These are phyloP conservation scores for Chirona hameri DNA, from an alignment of 2,888 invertebrate genomes.

Conservation along the genomic window DNA sequence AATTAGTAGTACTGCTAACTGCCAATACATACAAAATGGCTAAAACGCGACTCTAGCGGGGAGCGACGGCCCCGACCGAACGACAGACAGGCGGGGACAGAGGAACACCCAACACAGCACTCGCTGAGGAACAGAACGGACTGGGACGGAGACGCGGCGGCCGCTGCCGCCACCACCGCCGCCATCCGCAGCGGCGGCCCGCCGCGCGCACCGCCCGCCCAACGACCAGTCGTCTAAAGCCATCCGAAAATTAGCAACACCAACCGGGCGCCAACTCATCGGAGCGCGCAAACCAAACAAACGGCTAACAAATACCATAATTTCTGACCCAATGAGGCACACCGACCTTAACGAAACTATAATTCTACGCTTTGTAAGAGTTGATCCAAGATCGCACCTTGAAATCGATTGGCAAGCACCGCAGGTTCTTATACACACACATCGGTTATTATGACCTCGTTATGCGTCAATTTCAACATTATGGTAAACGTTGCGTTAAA, in stretches of 20 bases:
- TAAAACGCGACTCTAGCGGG: conserved; percentile 22
- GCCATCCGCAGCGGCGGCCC: background rate
- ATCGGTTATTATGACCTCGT: conserved; percentile 2
- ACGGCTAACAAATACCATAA: background rate
- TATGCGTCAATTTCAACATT: conserved; percentile 2
- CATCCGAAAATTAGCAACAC: background rate
- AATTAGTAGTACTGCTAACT: conserved; percentile 25
- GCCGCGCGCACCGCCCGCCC: background rate
- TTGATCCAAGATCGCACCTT: background rate
- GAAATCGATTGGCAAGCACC: background rate
- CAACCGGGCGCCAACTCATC: background rate
- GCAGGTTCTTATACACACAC: background rate
- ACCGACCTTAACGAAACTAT: too few relatives aligned
- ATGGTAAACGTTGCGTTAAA: conserved; percentile 2
- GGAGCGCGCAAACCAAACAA: background rate
- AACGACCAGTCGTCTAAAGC: background rate
- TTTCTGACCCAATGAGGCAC: background rate
- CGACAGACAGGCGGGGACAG: conserved; percentile 9
- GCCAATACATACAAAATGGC: conserved; percentile 25
- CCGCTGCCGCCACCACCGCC: background rate
- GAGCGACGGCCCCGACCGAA: conserved; percentile 12
- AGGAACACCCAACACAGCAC: conserved; percentile 24
- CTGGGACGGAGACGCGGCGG: background rate
- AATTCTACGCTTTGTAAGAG: background rate
- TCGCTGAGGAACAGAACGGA: background rate